Conservation (phyloP, 2,797 vertebrate genomes). For the Ficedula albicollis region DNA sequence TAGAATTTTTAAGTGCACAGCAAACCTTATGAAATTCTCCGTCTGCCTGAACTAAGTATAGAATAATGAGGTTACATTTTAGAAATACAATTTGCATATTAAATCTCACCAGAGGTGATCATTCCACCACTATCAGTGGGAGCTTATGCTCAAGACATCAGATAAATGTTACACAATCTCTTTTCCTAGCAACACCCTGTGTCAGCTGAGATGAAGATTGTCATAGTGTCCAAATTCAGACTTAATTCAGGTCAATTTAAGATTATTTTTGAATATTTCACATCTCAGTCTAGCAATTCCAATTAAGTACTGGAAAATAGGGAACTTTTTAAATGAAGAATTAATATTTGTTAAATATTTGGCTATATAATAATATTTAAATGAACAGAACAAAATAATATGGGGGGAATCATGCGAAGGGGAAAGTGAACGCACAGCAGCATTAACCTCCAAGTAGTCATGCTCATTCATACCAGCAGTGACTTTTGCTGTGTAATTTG, state of each 20-base stretch:
- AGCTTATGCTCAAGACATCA: not conserved
- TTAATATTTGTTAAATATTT: slow-evolving; percentile 7
- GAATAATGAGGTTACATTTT: not conserved
- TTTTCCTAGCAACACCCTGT: not conserved
- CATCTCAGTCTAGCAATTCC: not conserved
- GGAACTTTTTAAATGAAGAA: not conserved
- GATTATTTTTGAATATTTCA: not conserved
- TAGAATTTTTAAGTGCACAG: not conserved
- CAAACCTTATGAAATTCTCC: not conserved
- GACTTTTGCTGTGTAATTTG: not conserved
- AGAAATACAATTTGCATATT: not conserved
- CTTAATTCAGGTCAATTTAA: not conserved
- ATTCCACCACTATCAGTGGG: not conserved
- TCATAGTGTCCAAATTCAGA: not conserved
- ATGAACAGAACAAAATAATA: not conserved
- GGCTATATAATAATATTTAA: not conserved
- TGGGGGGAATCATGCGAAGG: rapidly evolving
- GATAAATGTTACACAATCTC: not conserved
- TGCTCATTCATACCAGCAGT: not conserved
- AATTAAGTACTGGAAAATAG: not conserved
- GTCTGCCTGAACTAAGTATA: not conserved
- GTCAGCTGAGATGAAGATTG: not conserved
- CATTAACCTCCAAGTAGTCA: not conserved
- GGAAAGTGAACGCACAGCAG: not conserved
- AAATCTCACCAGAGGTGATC: not conserved